phyloP scores from a whole-genome alignment of 2,797 vertebrate species.

The Megaceryle alcyon region DNA sequence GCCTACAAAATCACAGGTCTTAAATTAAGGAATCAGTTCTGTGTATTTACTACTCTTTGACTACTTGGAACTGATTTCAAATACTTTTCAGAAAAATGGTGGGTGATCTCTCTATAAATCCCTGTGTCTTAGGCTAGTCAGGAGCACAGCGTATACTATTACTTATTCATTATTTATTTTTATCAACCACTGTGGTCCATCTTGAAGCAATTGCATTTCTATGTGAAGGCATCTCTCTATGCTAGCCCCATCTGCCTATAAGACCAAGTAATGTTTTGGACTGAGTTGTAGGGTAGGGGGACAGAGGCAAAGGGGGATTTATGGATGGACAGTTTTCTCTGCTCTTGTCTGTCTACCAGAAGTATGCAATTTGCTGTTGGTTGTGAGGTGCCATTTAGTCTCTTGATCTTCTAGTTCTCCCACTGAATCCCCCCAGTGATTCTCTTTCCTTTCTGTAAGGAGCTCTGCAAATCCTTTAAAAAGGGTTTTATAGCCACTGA shows the following conservation, averaged over 20 bases:
- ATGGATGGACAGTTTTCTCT: not conserved
- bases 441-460: not conserved
- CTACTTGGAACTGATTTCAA: not conserved
- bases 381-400: not conserved
- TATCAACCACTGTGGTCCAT: constrained; percentile 77
- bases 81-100: not conserved
- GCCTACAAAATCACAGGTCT: not conserved
- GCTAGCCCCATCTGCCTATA: constrained; percentile 50
- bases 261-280: not conserved
- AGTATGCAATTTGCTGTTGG: not conserved
- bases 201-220: constrained; percentile 74
- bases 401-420: not conserved
- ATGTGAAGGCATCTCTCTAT: constrained; percentile 36
- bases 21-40: not conserved
- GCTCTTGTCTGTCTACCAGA: not conserved
- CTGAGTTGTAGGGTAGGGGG: not conserved
- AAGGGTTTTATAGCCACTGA: not conserved
- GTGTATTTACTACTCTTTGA: not conserved
- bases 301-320: not conserved
- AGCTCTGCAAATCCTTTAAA: not conserved
- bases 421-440: not conserved
- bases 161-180: constrained; percentile 61
- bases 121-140: not conserved
- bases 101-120: not conserved
- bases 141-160: not conserved